These are phyloP conservation scores for Pristionchus fissidentatus DNA, from an alignment of 2,888 invertebrate genomes.

Conservation along the genomic window DNA sequence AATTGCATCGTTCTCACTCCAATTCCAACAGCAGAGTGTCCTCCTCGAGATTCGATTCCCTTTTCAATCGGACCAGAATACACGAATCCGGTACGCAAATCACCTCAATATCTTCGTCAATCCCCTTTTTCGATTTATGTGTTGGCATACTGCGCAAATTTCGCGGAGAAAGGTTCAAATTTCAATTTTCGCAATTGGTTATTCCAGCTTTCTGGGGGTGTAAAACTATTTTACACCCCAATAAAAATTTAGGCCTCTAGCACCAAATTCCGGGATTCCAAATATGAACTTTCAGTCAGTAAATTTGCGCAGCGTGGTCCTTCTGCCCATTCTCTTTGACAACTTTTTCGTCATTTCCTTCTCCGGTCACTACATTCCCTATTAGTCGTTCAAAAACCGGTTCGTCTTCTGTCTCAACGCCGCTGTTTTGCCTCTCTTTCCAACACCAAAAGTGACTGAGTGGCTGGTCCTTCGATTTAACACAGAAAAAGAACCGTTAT, in stretches of 20 bases:
- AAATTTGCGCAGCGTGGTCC: too few species aligned
- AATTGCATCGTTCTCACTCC: background rate
- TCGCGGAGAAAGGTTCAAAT: background rate
- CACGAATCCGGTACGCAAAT: constrained; percentile 35
- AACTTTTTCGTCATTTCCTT: too few species aligned
- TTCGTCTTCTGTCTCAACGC: background rate
- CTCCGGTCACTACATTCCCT: too few species aligned
- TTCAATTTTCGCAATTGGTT: background rate
- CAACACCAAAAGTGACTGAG: too few species aligned
- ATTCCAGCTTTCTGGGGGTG: background rate
- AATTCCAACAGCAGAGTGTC: constrained; percentile 38
- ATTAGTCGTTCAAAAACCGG: too few species aligned
- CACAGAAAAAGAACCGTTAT: too few species aligned
- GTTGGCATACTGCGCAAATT: background rate
- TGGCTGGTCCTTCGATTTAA: too few species aligned
- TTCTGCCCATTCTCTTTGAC: too few species aligned
- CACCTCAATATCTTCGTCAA: constrained; percentile 31
- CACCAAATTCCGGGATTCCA: too few species aligned
- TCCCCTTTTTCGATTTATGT: background rate
- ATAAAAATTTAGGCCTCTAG: too few species aligned
- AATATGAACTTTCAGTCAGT: too few species aligned
- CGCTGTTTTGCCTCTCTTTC: background rate
- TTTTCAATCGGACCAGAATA: background rate
- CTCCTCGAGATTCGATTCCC: constrained; percentile 40
- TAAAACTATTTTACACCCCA: too few species aligned